Evolutionary conservation across 2,113 vertebrate species (phyloP).

Genomic region (Pimephales promelas): DNA sequence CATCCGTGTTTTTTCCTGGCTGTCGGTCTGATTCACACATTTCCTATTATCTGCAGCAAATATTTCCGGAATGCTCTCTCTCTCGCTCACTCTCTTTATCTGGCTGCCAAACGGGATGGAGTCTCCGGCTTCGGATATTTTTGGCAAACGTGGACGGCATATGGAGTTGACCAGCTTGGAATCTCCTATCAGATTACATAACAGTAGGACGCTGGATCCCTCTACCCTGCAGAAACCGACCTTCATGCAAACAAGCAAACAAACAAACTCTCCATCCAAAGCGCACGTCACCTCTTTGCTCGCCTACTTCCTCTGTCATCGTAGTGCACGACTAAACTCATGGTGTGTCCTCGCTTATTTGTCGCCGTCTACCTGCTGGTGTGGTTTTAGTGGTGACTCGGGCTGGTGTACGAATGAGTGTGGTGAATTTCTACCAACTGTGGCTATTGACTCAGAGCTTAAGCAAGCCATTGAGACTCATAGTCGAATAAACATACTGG

Average conservation of each 20-base stretch:
- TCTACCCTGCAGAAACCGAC: slow-evolving; percentile 68
- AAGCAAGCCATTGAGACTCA: neutral
- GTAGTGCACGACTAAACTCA: neutral
- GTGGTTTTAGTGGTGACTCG: slow-evolving; percentile 25
- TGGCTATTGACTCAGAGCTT: slow-evolving; percentile 11
- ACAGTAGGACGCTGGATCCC: slow-evolving; percentile 73
- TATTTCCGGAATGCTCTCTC: slow-evolving; percentile 52
- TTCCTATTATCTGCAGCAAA: slow-evolving; percentile 66
- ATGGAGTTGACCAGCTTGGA: slow-evolving; percentile 75
- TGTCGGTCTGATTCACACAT: slow-evolving; percentile 59
- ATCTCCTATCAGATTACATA: slow-evolving; percentile 79
- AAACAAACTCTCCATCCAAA: slow-evolving; percentile 67
- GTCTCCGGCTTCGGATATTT: slow-evolving; percentile 68
- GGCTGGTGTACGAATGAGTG: slow-evolving; percentile 22
- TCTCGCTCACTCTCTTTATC: slow-evolving; percentile 55
- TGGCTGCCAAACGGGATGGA: slow-evolving; percentile 60
- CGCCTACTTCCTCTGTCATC: slow-evolving; percentile 24
- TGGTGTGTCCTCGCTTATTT: neutral
- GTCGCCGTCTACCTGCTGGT: neutral
- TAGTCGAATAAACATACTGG: neutral
- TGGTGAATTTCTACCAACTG: slow-evolving; percentile 27
- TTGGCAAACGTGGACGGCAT: slow-evolving; percentile 75
- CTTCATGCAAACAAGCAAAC: slow-evolving; percentile 65
- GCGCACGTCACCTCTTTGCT: slow-evolving; percentile 23
- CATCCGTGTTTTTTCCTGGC: slow-evolving; percentile 55